A percentile compares a stretch with the other conserved stretches of the same genome.
These are phyloP conservation scores for Chrysemys picta DNA, from an alignment of 2,113 vertebrate species.

Conservation along the genomic window DNA sequence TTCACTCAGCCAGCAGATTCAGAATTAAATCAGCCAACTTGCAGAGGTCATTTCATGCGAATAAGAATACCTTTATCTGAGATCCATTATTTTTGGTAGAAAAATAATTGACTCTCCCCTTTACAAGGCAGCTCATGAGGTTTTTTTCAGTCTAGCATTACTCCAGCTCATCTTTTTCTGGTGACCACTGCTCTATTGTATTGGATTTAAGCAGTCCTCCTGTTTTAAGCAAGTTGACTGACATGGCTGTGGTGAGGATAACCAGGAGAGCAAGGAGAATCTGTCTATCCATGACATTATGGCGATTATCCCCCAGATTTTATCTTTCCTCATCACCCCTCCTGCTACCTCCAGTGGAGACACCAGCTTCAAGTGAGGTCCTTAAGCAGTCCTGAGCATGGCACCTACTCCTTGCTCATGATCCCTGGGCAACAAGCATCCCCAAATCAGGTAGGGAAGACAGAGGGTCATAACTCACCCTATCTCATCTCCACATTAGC, in stretches of 20 bases:
- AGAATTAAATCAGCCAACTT: not conserved
- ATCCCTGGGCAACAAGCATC: not conserved
- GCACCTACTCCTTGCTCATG: not conserved
- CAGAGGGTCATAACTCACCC: not conserved
- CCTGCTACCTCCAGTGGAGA: not conserved
- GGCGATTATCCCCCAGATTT: not conserved
- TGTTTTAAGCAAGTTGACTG: not conserved
- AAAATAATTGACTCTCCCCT: not conserved
- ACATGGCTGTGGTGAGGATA: not conserved
- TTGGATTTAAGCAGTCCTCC: not conserved
- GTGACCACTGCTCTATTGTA: not conserved
- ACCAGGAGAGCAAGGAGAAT: not conserved
- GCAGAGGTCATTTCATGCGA: not conserved
- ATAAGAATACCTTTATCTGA: conserved; percentile 11
- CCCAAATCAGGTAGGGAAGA: not conserved
- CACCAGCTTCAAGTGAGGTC: not conserved
- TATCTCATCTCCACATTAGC: not conserved
- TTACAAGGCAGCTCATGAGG: not conserved
- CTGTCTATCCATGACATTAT: not conserved
- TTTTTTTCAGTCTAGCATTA: not conserved
- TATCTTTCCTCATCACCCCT: not conserved
- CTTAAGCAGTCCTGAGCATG: not conserved
- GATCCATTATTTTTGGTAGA: not conserved
- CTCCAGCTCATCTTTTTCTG: not conserved
- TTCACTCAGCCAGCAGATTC: conserved; percentile 2